These are phyloP conservation scores for Rhyacichthys aspro DNA, from an alignment of 2,797 vertebrate species.

Conservation along the genomic window DNA sequence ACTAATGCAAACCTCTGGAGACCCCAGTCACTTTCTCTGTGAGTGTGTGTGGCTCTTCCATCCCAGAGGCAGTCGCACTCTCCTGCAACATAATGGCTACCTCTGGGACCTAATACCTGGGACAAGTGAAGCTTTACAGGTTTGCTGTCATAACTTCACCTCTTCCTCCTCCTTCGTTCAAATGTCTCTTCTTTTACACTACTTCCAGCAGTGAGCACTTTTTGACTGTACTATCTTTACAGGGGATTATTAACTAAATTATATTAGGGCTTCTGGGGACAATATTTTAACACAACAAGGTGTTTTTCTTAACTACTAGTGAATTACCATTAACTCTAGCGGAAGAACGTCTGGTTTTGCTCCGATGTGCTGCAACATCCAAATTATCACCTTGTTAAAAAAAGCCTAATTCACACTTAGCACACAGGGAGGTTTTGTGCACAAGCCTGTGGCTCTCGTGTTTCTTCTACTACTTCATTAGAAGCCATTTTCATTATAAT, in stretches of 20 bases:
- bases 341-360: constrained; percentile 54
- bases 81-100: constrained; percentile 69
- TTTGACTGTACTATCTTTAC: constrained; percentile 5
- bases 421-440: constrained; percentile 48
- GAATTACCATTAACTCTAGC: constrained; percentile 62
- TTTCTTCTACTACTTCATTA: constrained; percentile 12
- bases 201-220: neutral
- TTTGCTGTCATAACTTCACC: constrained; percentile 56
- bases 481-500: constrained; percentile 17
- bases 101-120: constrained; percentile 71
- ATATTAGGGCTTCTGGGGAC: constrained; percentile 29
- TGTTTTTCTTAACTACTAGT: constrained; percentile 63
- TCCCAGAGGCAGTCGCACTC: constrained; percentile 60
- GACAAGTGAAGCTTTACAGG: constrained; percentile 59
- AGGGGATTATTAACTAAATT: constrained; percentile 30
- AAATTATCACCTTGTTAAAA: constrained; percentile 76
- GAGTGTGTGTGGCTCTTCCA: constrained; percentile 26
- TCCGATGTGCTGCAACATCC: constrained; percentile 65
- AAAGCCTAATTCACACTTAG: constrained; percentile 37
- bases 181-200: neutral
- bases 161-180: constrained; percentile 17
- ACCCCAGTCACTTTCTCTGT: constrained; percentile 31
- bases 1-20: constrained; percentile 80
- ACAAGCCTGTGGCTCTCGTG: constrained; percentile 17
- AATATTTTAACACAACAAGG: constrained; percentile 43